Evolutionary conservation across 2,888 invertebrate genomes (phyloP).

Genomic region (Deilephila elpenor): DNA sequence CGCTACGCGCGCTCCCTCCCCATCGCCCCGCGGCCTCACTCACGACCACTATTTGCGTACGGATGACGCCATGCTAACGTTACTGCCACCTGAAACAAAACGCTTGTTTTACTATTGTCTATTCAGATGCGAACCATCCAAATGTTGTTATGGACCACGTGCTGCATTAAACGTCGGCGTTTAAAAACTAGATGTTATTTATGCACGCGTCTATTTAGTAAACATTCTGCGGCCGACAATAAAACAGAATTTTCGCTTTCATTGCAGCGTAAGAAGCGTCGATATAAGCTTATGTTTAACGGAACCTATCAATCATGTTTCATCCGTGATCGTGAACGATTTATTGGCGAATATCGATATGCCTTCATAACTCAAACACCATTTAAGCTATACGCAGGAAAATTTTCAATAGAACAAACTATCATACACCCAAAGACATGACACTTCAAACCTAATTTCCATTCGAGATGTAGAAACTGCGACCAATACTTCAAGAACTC

Average conservation of each 20-base stretch:
- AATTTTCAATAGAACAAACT: too few species aligned
- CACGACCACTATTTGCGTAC: slow-evolving; percentile 68
- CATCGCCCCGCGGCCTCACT: slow-evolving; percentile 61
- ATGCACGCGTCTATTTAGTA: slow-evolving; percentile 39
- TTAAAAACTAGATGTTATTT: slow-evolving; percentile 44
- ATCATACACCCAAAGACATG: too few species aligned
- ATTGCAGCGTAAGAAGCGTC: slow-evolving; percentile 16
- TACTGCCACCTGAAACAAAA: slow-evolving; percentile 73
- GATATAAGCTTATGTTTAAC: background rate
- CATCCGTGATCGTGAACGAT: slow-evolving; percentile 42
- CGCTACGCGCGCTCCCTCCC: slow-evolving; percentile 73
- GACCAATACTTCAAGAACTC: too few species aligned
- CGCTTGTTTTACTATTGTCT: slow-evolving; percentile 34
- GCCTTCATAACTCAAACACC: background rate
- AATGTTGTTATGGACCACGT: slow-evolving; percentile 38
- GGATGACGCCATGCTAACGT: slow-evolving; percentile 69
- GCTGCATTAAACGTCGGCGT: slow-evolving; percentile 39
- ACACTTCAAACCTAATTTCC: too few species aligned
- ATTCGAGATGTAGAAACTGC: too few species aligned
- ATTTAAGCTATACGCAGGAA: background rate
- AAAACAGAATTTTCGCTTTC: slow-evolving; percentile 35
- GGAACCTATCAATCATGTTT: slow-evolving; percentile 7
- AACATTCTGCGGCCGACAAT: slow-evolving; percentile 40
- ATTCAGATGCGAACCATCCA: slow-evolving; percentile 33
- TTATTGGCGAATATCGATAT: slow-evolving; percentile 21